These are phyloP conservation scores for Bufo gargarizans DNA, from an alignment of 2,113 vertebrate species.

Conservation along the genomic window DNA sequence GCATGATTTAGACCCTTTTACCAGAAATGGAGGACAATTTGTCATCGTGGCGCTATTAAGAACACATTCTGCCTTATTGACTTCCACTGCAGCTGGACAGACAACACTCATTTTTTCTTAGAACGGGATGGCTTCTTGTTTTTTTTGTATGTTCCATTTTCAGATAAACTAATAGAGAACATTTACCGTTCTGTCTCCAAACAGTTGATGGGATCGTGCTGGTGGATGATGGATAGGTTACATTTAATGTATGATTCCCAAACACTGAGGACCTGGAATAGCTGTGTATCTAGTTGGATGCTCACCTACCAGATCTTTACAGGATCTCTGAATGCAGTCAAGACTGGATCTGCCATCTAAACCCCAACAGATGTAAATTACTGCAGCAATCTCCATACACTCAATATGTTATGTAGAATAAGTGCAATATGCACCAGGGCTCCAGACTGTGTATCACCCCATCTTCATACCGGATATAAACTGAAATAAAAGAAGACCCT, in stretches of 20 bases:
- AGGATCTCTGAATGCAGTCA: background rate
- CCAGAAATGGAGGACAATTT: conserved; percentile 32
- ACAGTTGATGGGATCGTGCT: conserved; percentile 26
- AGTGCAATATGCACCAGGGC: no score
- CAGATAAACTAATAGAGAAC: conserved; percentile 43
- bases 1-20: conserved; percentile 12
- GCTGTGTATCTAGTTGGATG: background rate
- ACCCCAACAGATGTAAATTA: background rate
- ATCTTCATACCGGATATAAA: no score
- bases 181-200: conserved; percentile 40
- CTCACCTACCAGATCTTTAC: background rate
- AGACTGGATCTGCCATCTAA: background rate
- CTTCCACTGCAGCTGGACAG: conserved; percentile 40
- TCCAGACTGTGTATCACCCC: no score
- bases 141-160: conserved; percentile 52
- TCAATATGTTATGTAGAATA: no score
- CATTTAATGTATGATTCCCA: conserved; percentile 37
- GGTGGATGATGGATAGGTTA: conserved; percentile 20
- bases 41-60: conserved; percentile 40
- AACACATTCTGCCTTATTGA: conserved; percentile 26
- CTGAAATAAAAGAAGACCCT: no score
- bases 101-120: conserved; percentile 30
- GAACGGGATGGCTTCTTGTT: background rate
- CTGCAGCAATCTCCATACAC: background rate
- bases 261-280: background rate